A percentile compares a stretch with the other conserved stretches of the same genome.
phyloP scores from a whole-genome alignment of 1,140 invertebrate species.

The Hyles euphorbiae region DNA sequence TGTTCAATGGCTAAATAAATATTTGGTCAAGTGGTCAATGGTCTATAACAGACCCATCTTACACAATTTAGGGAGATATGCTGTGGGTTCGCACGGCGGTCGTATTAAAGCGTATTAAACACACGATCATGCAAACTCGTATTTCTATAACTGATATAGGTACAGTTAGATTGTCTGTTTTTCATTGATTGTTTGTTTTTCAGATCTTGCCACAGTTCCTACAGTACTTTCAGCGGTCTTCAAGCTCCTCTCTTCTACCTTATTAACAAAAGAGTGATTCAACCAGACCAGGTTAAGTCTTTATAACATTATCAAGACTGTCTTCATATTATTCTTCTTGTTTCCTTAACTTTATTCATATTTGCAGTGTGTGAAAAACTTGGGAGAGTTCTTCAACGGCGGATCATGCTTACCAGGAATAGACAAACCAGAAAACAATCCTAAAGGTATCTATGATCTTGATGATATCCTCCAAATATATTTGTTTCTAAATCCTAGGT shows the following conservation, averaged over 20 bases:
- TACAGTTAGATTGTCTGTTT: too few species aligned
- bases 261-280: conserved; percentile 56
- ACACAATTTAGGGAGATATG: too few species aligned
- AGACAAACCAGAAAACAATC: conserved; percentile 62
- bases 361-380: conserved; percentile 53
- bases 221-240: conserved; percentile 52
- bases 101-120: too few species aligned
- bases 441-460: conserved; percentile 28
- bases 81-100: too few species aligned
- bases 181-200: conserved; percentile 9
- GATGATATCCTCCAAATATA: too few species aligned
- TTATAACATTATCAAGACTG: not conserved
- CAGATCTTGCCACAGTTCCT: conserved; percentile 63
- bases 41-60: too few species aligned
- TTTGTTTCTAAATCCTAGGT: too few species aligned
- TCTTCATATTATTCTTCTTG: not conserved
- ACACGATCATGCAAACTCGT: too few species aligned
- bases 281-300: conserved; percentile 38
- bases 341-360: not conserved
- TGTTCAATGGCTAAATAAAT: too few species aligned
- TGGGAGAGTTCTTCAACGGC: conserved; percentile 54
- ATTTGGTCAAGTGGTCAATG: too few species aligned
- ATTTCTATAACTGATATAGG: too few species aligned
- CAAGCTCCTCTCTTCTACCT: conserved; percentile 59
- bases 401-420: conserved; percentile 58